These are phyloP conservation scores for Caenorhabditis panamensis DNA, from an alignment of 2,888 invertebrate species.

Conservation along the genomic window DNA sequence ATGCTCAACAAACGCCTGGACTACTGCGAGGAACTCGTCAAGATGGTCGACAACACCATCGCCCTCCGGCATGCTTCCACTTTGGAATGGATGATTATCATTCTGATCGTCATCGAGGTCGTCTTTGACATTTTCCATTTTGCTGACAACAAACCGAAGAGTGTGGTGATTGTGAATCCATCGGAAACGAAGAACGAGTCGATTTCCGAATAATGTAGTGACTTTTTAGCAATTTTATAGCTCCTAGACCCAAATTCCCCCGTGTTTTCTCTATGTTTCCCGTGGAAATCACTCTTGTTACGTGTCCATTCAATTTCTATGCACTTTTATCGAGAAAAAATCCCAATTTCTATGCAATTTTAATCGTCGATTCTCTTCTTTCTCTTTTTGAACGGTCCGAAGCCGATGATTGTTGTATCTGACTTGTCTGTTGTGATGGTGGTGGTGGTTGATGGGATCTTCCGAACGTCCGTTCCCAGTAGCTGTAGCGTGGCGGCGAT, in stretches of 20 bases:
- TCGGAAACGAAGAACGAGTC: background rate
- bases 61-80: constrained; percentile 92
- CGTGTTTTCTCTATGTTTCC: constrained; percentile 1
- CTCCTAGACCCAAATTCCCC: background rate
- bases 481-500: constrained; percentile 46
- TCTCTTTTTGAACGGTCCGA: constrained; percentile 19
- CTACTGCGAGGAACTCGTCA: constrained; percentile 94
- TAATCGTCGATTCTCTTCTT: constrained; percentile 1
- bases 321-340: background rate
- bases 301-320: background rate
- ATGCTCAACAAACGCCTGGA: constrained; percentile 92
- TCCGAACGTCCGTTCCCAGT: constrained; percentile 50
- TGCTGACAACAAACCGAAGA: constrained; percentile 58
- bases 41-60: constrained; percentile 91
- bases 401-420: background rate
- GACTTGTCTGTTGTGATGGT: too few species aligned
- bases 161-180: constrained; percentile 35
- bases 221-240: background rate
- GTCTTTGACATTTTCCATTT: constrained; percentile 78
- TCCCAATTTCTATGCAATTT: background rate
- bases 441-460: background rate
- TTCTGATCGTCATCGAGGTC: constrained; percentile 95
- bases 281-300: background rate
- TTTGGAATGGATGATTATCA: constrained; percentile 97
- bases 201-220: background rate